Base-by-base conservation (phyloP, 2,797 vertebrate species). In the Catostomus latipinnis region DNA sequence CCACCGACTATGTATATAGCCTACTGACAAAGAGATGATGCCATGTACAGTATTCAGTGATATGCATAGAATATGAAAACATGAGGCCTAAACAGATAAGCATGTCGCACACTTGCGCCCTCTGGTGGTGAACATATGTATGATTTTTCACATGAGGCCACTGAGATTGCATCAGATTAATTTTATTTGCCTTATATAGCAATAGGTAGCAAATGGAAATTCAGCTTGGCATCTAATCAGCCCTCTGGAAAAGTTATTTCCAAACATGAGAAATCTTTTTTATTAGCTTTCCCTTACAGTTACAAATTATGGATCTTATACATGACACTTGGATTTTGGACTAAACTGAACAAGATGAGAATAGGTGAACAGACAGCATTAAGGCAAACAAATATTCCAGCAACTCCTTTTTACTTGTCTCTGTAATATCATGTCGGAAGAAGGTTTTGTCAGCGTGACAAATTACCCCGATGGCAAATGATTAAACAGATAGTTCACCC, bases 141-240 rank as follows among this genome's bases (percentile, higher is more conserved):
- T 11, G 6, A 50, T 48, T 70, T 18, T 70, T 61, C 65, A 76
- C 65, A 76, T 0, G 1, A 69, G 9, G 61, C 18, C 54, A 60
- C 46, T 16, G 16, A 52, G 18, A 8, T 71, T 78, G 68, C 68
- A 56, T 62, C 68, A 78, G 34, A 56, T 78, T 48, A 50, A 46
- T 86, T 87, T 88, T 84, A 83, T 89, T 80, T 72, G 82, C 69
- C 86, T 81, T 74, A 84, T 82, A 34, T 3, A 85, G 78, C 72
- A 84, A 86, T 71, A 68, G 83, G 88, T 84, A 88, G 75, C 48
- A 22, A 75, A 62, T 71, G 16, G 8, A 78, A 78, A 71, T 78
- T 57, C 46, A 61, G 49, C 34, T 62, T 46, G 50, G 53, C 54
- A 16, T 53, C 11, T 60, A 43, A 53, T 16, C 10, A 13, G 22